phyloP scores from a whole-genome alignment of 2,113 vertebrate genomes.

The Lophochroa leadbeateri region DNA sequence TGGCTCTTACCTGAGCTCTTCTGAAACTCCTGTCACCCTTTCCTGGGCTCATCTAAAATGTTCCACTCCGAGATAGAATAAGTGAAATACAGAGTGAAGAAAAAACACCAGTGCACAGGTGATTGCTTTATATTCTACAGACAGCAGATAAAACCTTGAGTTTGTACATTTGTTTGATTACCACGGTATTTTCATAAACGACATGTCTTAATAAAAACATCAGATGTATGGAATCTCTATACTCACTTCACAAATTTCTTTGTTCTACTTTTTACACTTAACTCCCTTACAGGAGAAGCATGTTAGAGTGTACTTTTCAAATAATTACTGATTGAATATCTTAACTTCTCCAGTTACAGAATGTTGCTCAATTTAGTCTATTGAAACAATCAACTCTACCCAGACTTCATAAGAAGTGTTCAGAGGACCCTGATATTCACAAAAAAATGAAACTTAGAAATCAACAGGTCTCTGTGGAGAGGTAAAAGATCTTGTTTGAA shows the following conservation, averaged over 20 bases:
- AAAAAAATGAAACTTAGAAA: conserved; percentile 70
- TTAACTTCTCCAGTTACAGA: neutral
- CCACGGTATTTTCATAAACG: neutral
- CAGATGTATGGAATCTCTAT: neutral
- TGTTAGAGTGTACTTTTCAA: neutral
- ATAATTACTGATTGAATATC: neutral
- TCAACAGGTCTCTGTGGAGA: conserved; percentile 58
- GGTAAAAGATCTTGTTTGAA: conserved; percentile 69
- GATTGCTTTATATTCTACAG: neutral
- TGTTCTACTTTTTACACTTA: neutral
- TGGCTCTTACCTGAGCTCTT: neutral
- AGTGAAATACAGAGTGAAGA: neutral
- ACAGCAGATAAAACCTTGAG: neutral
- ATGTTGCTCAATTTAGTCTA: neutral
- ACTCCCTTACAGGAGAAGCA: neutral
- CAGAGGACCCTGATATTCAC: neutral
- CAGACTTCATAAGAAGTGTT: neutral
- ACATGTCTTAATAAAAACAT: neutral
- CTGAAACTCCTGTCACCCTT: neutral
- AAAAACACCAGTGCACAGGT: neutral
- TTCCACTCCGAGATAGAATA: neutral
- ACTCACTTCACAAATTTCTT: neutral
- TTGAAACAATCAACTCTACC: neutral
- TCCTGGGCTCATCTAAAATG: neutral
- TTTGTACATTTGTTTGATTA: neutral